These are phyloP conservation scores for Procambarus clarkii DNA, from an alignment of 1,140 invertebrate genomes.

Conservation along the genomic window DNA sequence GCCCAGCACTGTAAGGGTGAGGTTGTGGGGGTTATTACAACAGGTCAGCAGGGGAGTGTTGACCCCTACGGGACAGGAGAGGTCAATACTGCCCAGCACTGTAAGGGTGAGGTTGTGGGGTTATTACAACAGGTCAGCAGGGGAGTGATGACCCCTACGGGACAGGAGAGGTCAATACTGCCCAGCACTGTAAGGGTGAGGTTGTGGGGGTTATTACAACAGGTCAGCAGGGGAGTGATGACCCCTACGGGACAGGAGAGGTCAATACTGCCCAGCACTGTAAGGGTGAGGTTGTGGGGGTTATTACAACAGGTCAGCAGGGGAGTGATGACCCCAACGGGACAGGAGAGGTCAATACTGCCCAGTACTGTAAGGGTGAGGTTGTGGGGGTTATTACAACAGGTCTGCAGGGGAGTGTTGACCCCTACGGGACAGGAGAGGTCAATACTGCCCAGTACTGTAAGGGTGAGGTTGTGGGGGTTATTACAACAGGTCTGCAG, in stretches of 20 bases:
- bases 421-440: too few species aligned
- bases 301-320: background rate
- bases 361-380: too few species aligned
- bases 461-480: too few species aligned
- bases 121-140: background rate
- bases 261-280: background rate
- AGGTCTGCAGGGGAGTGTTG: too few species aligned
- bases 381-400: background rate
- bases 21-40: background rate
- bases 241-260: too few species aligned
- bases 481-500: conserved; percentile 46
- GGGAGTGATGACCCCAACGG: too few species aligned
- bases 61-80: too few species aligned
- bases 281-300: too few species aligned
- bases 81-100: background rate
- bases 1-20: background rate
- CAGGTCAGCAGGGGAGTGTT: background rate
- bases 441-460: background rate
- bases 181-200: too few species aligned
- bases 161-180: background rate
- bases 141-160: too few species aligned
- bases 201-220: background rate
- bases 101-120: too few species aligned
- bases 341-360: background rate
- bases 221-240: background rate